Evolutionary conservation across 2,888 invertebrate genomes (phyloP), one percentile per base, ranked within the genome.

Genomic region (Baronia brevicornis): DNA sequence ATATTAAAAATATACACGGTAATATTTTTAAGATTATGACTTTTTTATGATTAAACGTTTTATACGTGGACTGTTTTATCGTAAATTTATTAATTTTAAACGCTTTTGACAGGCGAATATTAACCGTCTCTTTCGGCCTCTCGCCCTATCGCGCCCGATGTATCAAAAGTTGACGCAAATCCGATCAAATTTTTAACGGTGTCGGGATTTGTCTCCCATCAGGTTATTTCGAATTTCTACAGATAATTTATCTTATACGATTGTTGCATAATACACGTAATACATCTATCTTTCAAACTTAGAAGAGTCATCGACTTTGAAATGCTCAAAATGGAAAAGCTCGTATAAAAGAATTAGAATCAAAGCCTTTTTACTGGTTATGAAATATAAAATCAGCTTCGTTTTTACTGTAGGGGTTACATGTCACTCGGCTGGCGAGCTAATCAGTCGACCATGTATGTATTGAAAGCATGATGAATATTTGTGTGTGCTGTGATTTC

Each of bases 121-220:
- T 38, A 35, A 35, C 37, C 19, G 23, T 17, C 41, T 38, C 44
- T 49, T 48, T 54, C 47, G 46, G 35, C 15, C 38, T 36, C 51
- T 48, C 49, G 50, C 38, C 50, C 41, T 36, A 38, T 48, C 46
- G 44, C 46, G 57, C 48, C 56, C 58, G 58, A 68, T 73, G 57
- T 64, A 71, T 75, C 66, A 66, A 60, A 60, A 57, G 49, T 54
- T 68, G 80, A 80, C 82, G 58, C 60, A 75, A 78, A 82, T 74
- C 82, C 77, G 69, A 74, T 77, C 69, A 75, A 69, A 70, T 66
- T 69, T 75, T 79, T 72, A 75, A 80, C 72, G 77, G 73, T 66
- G 61, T 70, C 52, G 52, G 51, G 58, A 61, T 68, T 70, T 60
- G 49, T 54, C 55, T 46, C 39, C 40, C 39, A 51, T 38, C 46